phyloP scores from a whole-genome alignment of 2,888 invertebrate genomes.

The Plebejus melissa region DNA sequence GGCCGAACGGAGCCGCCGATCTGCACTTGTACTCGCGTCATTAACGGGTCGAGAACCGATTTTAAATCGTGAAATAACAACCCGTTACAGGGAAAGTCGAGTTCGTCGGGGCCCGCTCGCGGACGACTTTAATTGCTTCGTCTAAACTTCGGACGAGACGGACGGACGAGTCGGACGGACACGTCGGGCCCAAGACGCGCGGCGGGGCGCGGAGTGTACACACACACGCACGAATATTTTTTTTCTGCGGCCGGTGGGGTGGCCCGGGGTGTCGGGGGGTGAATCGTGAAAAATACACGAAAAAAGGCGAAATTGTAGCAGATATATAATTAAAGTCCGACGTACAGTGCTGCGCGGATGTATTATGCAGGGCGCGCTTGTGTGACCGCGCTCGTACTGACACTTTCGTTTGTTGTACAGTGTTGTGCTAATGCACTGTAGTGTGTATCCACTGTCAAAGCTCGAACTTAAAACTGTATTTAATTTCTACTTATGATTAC shows the following conservation, averaged over 20 bases:
- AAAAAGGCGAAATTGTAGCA: slow-evolving; percentile 80
- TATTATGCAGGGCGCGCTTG: slow-evolving; percentile 72
- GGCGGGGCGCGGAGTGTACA: slow-evolving; percentile 42
- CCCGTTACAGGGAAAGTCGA: slow-evolving; percentile 77
- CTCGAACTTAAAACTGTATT: background rate
- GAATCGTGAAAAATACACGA: slow-evolving; percentile 80
- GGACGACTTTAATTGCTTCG: slow-evolving; percentile 71
- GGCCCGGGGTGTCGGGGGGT: slow-evolving; percentile 56
- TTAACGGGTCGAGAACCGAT: slow-evolving; percentile 78
- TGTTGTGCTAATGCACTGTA: background rate
- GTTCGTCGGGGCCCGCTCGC: slow-evolving; percentile 64
- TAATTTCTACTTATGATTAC: background rate
- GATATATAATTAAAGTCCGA: slow-evolving; percentile 78
- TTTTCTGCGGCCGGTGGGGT: slow-evolving; percentile 54
- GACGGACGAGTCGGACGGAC: background rate
- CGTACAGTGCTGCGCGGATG: slow-evolving; percentile 72
- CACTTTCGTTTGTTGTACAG: background rate
- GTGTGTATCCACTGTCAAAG: background rate
- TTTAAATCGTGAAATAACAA: slow-evolving; percentile 79
- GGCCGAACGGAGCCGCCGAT: slow-evolving; percentile 79
- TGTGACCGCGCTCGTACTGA: slow-evolving; percentile 46
- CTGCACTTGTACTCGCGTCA: slow-evolving; percentile 79
- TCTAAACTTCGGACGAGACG: slow-evolving; percentile 42
- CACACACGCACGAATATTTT: slow-evolving; percentile 55
- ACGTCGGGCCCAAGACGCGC: slow-evolving; percentile 29